Evolutionary conservation across 1,140 invertebrate species (phyloP).

Genomic region (Laupala kohalensis): DNA sequence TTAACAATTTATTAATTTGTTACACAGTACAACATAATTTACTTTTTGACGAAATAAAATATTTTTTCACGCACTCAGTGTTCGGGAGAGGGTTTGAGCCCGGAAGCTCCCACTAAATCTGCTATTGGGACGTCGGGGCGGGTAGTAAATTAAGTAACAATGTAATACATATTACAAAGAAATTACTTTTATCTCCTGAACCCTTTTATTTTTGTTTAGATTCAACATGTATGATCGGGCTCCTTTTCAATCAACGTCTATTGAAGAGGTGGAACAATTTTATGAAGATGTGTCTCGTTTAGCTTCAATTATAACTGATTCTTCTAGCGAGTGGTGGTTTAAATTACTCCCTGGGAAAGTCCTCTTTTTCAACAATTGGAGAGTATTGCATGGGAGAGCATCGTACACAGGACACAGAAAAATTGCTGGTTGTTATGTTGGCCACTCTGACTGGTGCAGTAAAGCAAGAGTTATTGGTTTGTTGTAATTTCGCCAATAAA

Average conservation of each 20-base stretch:
- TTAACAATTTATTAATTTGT: too few relatives aligned
- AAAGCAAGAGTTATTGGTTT: constrained; percentile 19
- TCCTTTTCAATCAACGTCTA: constrained; percentile 36
- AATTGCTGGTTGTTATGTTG: constrained; percentile 44
- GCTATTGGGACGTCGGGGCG: too few relatives aligned
- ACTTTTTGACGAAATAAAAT: too few relatives aligned
- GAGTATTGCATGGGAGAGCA: constrained; percentile 54
- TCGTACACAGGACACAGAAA: constrained; percentile 44
- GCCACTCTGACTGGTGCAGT: constrained; percentile 20
- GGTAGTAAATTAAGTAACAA: too few relatives aligned
- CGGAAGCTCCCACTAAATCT: too few relatives aligned
- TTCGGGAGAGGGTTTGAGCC: too few relatives aligned
- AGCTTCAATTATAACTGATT: constrained; percentile 35
- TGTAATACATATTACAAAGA: too few relatives aligned
- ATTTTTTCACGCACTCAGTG: too few relatives aligned
- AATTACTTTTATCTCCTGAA: too few relatives aligned
- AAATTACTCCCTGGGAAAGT: constrained; percentile 49
- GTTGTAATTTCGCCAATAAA: not conserved
- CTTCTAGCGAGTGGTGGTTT: constrained; percentile 38
- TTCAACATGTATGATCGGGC: constrained; percentile 57
- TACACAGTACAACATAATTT: too few relatives aligned
- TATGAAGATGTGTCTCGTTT: constrained; percentile 45
- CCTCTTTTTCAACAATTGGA: constrained; percentile 61
- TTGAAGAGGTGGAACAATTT: constrained; percentile 37
- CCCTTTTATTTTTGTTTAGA: constrained; percentile 21